These are phyloP conservation scores for Triplophysa siluroides DNA, from an alignment of 2,113 vertebrate genomes.

Conservation along the genomic window DNA sequence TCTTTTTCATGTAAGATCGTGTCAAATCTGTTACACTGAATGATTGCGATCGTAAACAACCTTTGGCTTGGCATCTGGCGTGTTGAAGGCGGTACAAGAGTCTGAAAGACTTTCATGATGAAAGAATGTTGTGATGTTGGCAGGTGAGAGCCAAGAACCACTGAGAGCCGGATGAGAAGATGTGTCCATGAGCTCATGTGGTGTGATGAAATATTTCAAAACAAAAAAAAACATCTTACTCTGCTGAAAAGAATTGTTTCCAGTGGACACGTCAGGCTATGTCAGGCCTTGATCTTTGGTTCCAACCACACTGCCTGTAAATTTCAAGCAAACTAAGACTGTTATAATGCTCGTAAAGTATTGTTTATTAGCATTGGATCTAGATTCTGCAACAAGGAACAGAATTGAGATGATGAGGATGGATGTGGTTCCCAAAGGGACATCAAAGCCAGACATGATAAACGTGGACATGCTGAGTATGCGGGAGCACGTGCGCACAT, in stretches of 20 bases:
- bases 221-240: constrained; percentile 1
- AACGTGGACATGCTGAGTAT: constrained; percentile 49
- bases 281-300: no score
- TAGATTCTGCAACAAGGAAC: neutral
- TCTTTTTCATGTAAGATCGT: neutral
- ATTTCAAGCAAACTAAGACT: no score
- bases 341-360: no score
- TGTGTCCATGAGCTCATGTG: constrained; percentile 19
- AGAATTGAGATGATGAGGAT: constrained; percentile 26
- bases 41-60: neutral
- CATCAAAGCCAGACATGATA: constrained; percentile 17
- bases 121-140: constrained; percentile 33
- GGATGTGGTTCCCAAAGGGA: constrained; percentile 31
- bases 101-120: constrained; percentile 12
- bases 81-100: constrained; percentile 19
- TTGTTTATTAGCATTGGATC: no score
- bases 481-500: constrained; percentile 53
- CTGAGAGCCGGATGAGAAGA: constrained; percentile 1
- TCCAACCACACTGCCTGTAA: no score
- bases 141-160: constrained; percentile 6
- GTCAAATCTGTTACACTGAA: neutral
- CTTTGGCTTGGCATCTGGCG: constrained; percentile 13
- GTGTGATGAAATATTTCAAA: constrained; percentile 16
- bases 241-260: neutral
- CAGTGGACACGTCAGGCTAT: constrained; percentile 1